These are phyloP conservation scores for Rotaria macrura DNA, from an alignment of 2,888 invertebrate genomes.

Conservation along the genomic window DNA sequence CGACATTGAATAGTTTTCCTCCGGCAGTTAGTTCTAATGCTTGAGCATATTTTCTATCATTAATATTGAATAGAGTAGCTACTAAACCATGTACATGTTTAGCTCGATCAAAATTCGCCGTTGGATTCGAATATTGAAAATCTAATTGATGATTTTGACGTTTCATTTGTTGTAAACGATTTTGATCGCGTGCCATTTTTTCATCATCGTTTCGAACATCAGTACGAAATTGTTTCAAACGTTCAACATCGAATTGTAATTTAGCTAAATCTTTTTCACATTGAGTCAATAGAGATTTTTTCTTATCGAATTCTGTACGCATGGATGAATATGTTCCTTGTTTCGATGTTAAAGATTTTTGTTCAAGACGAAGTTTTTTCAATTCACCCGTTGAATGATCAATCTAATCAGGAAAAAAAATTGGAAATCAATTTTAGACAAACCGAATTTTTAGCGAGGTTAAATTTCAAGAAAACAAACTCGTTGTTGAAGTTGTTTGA, in stretches of 20 bases:
- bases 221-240: background rate
- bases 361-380: background rate
- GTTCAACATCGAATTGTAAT: slow-evolving; percentile 34
- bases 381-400: background rate
- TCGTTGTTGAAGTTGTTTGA: background rate
- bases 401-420: background rate
- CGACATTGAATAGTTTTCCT: slow-evolving; percentile 72
- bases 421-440: no score
- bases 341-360: background rate
- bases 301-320: background rate
- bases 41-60: slow-evolving; percentile 61
- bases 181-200: slow-evolving; percentile 25
- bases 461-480: background rate
- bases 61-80: slow-evolving; percentile 62
- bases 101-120: slow-evolving; percentile 29
- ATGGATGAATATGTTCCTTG: slow-evolving; percentile 3
- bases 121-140: slow-evolving; percentile 28
- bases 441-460: no score
- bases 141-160: slow-evolving; percentile 30
- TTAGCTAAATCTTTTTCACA: slow-evolving; percentile 10
- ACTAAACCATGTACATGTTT: slow-evolving; percentile 49
- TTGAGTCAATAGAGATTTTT: background rate
- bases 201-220: background rate
- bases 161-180: slow-evolving; percentile 29
- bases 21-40: slow-evolving; percentile 78